Conservation (phyloP, 2,113 vertebrate species). For the Solenodon paradoxus region DNA sequence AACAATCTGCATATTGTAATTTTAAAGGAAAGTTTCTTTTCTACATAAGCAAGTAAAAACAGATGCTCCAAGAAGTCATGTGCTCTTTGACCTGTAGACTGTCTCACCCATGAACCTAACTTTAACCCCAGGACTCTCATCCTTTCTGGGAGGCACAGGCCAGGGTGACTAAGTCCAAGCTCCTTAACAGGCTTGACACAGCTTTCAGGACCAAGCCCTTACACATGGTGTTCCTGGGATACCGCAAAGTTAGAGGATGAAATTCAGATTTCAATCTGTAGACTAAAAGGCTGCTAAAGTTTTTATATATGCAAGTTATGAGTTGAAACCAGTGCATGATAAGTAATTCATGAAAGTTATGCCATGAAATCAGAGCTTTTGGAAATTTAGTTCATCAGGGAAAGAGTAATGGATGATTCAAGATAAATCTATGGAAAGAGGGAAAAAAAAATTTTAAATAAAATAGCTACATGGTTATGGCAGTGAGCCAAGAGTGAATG, state of each 20-base stretch:
- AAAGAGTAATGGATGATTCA: neutral
- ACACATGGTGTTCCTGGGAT: neutral
- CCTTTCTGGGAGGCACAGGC: neutral
- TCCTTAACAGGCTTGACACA: neutral
- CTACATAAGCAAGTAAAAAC: neutral
- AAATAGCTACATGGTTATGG: neutral
- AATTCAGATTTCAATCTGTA: neutral
- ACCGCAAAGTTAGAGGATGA: neutral
- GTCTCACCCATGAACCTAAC: neutral
- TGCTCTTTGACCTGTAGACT: neutral
- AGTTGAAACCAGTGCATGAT: neutral
- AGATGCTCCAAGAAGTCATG: neutral
- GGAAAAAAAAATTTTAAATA: neutral
- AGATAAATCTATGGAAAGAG: neutral
- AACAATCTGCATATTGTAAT: neutral
- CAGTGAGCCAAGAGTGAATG: neutral
- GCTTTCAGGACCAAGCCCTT: neutral
- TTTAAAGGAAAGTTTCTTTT: neutral
- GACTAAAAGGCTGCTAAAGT: neutral
- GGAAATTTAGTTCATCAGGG: neutral
- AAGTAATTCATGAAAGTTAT: neutral
- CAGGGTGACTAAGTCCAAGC: neutral
- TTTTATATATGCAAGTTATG: neutral
- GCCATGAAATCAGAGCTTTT: neutral
- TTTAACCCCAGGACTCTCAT: neutral